A percentile compares a stretch with the other conserved stretches of the same genome.
Conservation (phyloP, 2,888 invertebrate genomes). For the Lobophora halterata region DNA sequence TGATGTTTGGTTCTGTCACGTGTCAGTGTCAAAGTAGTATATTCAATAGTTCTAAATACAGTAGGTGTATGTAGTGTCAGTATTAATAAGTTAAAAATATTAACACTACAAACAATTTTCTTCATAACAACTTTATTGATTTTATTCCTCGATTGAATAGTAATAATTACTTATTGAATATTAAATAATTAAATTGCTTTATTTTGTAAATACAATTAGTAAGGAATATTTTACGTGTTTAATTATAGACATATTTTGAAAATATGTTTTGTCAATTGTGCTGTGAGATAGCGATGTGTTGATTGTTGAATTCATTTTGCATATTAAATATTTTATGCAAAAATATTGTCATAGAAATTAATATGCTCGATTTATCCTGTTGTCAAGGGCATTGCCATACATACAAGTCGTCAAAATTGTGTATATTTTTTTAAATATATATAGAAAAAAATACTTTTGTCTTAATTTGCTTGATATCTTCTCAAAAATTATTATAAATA, state of each 20-base stretch:
- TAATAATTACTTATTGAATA: constrained; percentile 42
- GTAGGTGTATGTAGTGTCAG: constrained; percentile 15
- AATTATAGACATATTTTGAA: constrained; percentile 78
- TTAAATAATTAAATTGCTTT: constrained; percentile 65
- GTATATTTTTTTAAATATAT: too few relatives aligned
- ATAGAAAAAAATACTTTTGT: too few relatives aligned
- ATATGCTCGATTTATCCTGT: constrained; percentile 2
- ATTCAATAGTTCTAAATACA: too few relatives aligned
- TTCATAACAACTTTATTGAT: constrained; percentile 39
- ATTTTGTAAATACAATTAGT: constrained; percentile 78
- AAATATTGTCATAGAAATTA: neutral
- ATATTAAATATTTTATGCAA: constrained; percentile 1
- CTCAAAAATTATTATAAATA: constrained; percentile 20
- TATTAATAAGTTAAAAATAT: constrained; percentile 15
- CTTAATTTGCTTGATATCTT: neutral
- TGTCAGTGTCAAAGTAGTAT: neutral
- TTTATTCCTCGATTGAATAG: constrained; percentile 57
- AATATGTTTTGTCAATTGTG: constrained; percentile 81
- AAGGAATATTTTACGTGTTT: constrained; percentile 77
- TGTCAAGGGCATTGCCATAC: too few relatives aligned
- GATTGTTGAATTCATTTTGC: constrained; percentile 53
- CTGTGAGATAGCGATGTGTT: constrained; percentile 64
- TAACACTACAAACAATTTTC: constrained; percentile 30
- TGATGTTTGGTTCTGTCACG: neutral
- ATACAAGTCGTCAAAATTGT: too few relatives aligned